Conservation (phyloP, 2,113 vertebrate species). For the Psephotus haematonotus region DNA sequence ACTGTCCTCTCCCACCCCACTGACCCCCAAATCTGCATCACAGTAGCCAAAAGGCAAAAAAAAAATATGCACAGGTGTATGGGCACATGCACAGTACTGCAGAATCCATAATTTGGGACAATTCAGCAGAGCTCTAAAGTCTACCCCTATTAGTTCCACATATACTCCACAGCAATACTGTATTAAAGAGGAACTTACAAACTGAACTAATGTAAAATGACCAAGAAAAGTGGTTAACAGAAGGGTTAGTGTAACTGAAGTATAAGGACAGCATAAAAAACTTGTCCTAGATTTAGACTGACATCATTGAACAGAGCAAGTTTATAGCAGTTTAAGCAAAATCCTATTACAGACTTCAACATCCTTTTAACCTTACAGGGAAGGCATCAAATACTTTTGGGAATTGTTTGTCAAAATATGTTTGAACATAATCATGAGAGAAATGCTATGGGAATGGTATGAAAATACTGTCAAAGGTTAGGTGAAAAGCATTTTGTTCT, state of each 20-base stretch:
- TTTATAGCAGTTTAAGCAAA: neutral
- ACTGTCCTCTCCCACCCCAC: fast-evolving
- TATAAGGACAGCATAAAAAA: neutral
- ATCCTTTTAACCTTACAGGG: neutral
- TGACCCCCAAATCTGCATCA: neutral
- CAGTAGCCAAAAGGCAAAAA: neutral
- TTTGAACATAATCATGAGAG: neutral
- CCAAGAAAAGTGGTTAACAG: neutral
- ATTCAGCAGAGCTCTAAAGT: neutral
- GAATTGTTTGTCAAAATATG: neutral
- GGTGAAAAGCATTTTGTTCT: neutral
- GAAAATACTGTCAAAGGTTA: neutral
- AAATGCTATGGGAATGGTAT: neutral
- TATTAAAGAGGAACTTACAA: neutral
- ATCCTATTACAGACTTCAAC: neutral
- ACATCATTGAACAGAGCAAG: neutral
- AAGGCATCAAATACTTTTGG: neutral
- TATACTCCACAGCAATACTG: neutral
- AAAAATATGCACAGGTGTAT: fast-evolving
- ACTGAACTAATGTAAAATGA: neutral
- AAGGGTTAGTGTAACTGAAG: neutral
- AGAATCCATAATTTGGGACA: neutral
- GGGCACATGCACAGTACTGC: neutral
- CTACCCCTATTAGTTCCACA: neutral
- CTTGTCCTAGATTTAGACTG: neutral